Evolutionary conservation across 1,140 invertebrate species (phyloP).

Genomic region (Oncopodura yosiiana): DNA sequence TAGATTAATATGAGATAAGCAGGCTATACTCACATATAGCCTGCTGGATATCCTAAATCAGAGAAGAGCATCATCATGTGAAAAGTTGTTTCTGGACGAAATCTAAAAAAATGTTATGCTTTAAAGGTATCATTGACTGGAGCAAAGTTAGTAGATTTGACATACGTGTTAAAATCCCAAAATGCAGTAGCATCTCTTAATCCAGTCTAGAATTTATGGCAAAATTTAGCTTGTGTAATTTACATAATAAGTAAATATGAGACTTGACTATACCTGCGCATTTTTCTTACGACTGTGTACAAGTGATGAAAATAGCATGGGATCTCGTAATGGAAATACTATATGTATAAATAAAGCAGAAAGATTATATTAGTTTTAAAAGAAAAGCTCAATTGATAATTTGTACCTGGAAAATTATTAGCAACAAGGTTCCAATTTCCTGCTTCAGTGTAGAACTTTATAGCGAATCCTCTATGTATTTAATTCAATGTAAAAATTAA

Average conservation of each 20-base stretch:
- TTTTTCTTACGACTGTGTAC: slow-evolving; percentile 45
- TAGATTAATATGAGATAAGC: no score
- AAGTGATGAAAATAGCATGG: slow-evolving; percentile 44
- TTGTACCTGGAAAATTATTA: slow-evolving; percentile 49
- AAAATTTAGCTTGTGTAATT: no score
- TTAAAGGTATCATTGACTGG: no score
- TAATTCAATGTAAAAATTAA: no score
- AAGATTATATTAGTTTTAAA: no score
- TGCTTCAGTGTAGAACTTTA: slow-evolving; percentile 50
- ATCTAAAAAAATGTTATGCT: slow-evolving; percentile 48
- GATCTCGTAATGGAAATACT: slow-evolving; percentile 51
- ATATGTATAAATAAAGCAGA: no score
- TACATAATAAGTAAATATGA: no score
- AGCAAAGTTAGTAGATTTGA: no score
- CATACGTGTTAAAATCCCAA: slow-evolving; percentile 11
- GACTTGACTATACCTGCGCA: slow-evolving; percentile 71
- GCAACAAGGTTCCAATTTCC: slow-evolving; percentile 50
- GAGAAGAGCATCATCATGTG: slow-evolving; percentile 46
- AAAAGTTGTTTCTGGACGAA: slow-evolving; percentile 46
- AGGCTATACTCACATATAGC: no score
- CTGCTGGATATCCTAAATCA: slow-evolving; percentile 47
- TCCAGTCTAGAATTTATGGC: no score
- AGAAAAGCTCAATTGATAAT: no score
- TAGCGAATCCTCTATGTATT: slow-evolving; percentile 47
- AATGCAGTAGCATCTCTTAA: background rate